These are phyloP conservation scores for Drosophila bocqueti DNA, from an alignment of 1,140 invertebrate species.

Conservation along the genomic window DNA sequence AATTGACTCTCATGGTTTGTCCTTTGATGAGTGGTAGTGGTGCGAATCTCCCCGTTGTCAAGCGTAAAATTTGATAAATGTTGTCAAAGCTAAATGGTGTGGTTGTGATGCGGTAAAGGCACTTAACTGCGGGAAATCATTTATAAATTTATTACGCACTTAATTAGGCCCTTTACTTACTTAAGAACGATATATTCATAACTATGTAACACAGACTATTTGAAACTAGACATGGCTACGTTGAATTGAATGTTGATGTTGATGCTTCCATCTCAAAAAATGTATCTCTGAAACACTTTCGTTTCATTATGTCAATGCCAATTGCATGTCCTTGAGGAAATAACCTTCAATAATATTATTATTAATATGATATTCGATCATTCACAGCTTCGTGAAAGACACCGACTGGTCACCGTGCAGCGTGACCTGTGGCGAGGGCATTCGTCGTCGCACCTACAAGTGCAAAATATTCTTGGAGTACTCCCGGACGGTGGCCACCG, in stretches of 20 bases:
- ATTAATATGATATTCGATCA: background rate
- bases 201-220: background rate
- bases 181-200: background rate
- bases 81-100: constrained; percentile 14
- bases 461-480: constrained; percentile 98
- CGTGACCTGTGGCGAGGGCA: constrained; percentile 95
- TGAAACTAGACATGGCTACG: no score
- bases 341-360: background rate
- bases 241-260: background rate
- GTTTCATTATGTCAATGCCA: no score
- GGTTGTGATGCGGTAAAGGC: background rate
- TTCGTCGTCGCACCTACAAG: constrained; percentile 91
- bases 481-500: constrained; percentile 92
- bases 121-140: background rate
- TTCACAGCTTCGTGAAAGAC: constrained; percentile 87
- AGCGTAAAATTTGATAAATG: constrained; percentile 28
- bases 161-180: background rate
- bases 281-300: no score
- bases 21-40: constrained; percentile 13
- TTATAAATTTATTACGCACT: background rate
- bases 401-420: constrained; percentile 95
- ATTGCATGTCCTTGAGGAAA: no score
- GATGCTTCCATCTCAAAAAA: no score
- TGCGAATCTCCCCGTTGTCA: background rate
- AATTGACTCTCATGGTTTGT: background rate